Evolutionary conservation across 2,113 vertebrate genomes (phyloP), one percentile per base, ranked within the genome.

Genomic region (Alligator sinensis): DNA sequence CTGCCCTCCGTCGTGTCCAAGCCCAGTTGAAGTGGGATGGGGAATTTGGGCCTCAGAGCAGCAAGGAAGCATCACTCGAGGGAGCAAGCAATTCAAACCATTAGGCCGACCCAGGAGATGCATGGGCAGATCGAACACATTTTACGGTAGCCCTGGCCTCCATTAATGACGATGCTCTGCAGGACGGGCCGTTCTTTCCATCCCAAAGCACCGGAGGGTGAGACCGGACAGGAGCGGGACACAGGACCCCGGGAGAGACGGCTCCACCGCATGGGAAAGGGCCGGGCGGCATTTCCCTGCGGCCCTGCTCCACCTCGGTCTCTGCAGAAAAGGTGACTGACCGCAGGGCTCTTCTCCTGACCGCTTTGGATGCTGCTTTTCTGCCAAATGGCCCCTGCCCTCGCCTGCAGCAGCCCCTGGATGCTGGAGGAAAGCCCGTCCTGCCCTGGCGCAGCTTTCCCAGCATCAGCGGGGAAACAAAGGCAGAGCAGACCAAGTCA

Each of bases 101-200:
- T 19, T 21, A 22, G 10, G 60, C 21, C 24, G 60, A 61, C 10
- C 19, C 24, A 10, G 60, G 24, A 61, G 24, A 24, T 19, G 47
- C 47, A 61, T 5, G 5, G n/a, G 64, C 72, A 64, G 28, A 27
- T 80, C 59, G 34, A 87, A 93, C 64, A 61, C 86, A 83, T 95
- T 76, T 94, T 93, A 96, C 93, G 78, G 90, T 79, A 91, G 77
- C 74, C 54, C 38, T 85, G 83, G 70, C 75, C 64, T 92, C 78
- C 94, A 58, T 85, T 95, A 89, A 96, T 88, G 87, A 87, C 84
- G 86, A 94, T 95, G 94, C 82, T 96, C 89, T 94, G 79, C 81
- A 89, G 93, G 75, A 94, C 58, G 79, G 61, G 75, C 1, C 2
- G 28, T 79, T 75, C 59, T 86, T 86, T 93, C 63, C 77, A 27